Evolutionary conservation across 2,888 invertebrate genomes (phyloP).

Genomic region (Melinaea marsaeus): DNA sequence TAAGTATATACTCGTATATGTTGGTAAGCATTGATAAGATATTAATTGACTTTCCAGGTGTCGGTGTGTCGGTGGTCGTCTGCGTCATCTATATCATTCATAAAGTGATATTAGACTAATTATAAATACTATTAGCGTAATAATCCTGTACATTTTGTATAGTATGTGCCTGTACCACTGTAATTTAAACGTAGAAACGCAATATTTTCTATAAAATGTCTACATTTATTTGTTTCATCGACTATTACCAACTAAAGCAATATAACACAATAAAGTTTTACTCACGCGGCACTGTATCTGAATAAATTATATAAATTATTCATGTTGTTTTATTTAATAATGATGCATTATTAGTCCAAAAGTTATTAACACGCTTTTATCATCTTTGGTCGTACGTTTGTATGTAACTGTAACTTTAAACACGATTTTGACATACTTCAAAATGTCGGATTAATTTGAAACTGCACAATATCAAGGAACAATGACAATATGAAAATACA

Average conservation of each 20-base stretch:
- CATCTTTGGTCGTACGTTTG: too few relatives aligned
- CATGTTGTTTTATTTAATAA: conserved; percentile 30
- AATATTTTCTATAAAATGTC: conserved; percentile 67
- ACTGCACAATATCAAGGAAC: too few relatives aligned
- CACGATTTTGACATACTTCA: too few relatives aligned
- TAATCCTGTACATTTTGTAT: conserved; percentile 76
- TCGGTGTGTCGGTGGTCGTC: conserved; percentile 52
- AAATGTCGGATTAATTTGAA: too few relatives aligned
- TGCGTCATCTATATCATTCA: conserved; percentile 68
- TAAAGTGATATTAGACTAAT: conserved; percentile 75
- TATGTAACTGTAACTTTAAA: too few relatives aligned
- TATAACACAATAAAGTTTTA: conserved; percentile 69
- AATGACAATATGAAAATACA: too few relatives aligned
- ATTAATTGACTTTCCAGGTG: conserved; percentile 46
- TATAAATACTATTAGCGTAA: conserved; percentile 52
- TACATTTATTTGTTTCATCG: conserved; percentile 52
- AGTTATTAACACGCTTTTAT: not conserved
- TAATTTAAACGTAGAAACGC: conserved; percentile 67
- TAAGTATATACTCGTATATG: not conserved
- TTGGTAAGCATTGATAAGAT: not conserved
- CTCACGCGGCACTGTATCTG: conserved; percentile 65
- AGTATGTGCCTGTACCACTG: conserved; percentile 71
- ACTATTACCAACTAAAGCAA: conserved; percentile 59
- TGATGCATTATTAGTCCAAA: not conserved
- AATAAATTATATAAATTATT: conserved; percentile 46